A percentile compares a stretch with the other conserved stretches of the same genome.
phyloP scores from a whole-genome alignment of 1,140 invertebrate genomes.

The Planococcus citri region DNA sequence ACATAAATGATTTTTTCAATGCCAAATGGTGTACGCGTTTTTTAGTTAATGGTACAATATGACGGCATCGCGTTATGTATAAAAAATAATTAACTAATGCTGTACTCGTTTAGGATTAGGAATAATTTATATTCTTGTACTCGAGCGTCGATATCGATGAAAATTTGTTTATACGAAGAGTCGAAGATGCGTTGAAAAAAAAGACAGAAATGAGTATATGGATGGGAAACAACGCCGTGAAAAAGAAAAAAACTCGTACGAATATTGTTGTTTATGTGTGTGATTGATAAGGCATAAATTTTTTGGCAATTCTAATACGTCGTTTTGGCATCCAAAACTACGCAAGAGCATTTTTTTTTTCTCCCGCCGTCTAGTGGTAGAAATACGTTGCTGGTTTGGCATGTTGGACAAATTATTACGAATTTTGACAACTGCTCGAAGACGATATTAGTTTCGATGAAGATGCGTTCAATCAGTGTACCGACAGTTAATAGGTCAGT shows the following conservation, averaged over 20 bases:
- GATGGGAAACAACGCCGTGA: too few species aligned
- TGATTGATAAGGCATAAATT: constrained; percentile 6
- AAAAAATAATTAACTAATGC: too few species aligned
- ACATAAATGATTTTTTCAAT: too few species aligned
- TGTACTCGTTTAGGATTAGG: background rate
- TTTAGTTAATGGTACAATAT: too few species aligned
- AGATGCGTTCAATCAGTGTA: background rate
- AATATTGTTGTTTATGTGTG: background rate
- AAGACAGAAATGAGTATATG: too few species aligned
- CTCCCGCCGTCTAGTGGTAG: background rate
- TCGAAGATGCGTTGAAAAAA: too few species aligned
- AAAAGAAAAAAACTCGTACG: too few species aligned
- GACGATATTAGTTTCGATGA: background rate
- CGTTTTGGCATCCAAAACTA: too few species aligned
- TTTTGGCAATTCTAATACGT: background rate
- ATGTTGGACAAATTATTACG: background rate
- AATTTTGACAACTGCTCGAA: background rate
- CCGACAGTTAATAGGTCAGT: background rate
- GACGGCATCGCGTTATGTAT: too few species aligned
- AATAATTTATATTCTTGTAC: background rate
- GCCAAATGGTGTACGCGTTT: too few species aligned
- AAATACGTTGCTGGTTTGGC: background rate
- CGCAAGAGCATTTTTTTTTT: background rate
- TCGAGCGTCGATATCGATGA: background rate
- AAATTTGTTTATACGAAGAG: background rate